Conservation (phyloP, 2,113 vertebrate species). For the Heterochromis multidens region DNA sequence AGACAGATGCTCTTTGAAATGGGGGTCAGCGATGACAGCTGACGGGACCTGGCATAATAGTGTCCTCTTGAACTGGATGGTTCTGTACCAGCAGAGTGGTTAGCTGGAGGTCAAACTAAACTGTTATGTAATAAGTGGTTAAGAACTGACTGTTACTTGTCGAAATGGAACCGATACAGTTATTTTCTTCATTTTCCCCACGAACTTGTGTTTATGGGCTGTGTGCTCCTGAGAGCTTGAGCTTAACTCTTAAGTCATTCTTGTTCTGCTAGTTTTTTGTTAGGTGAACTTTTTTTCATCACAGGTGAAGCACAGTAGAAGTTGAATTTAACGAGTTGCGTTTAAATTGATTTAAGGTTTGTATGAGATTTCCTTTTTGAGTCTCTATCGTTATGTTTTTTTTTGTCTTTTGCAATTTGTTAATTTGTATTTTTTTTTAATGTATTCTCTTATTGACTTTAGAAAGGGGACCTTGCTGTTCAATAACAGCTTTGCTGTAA, state of each 20-base stretch:
- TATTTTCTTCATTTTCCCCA: background rate
- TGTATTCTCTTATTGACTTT: slow-evolving; percentile 12
- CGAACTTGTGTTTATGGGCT: background rate
- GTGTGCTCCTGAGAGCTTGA: background rate
- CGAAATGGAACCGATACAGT: background rate
- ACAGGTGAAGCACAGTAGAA: background rate
- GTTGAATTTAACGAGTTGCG: background rate
- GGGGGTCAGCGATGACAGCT: background rate
- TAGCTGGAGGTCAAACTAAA: background rate
- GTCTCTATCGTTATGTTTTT: background rate
- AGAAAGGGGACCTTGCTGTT: slow-evolving; percentile 86
- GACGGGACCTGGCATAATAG: background rate
- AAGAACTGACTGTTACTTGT: background rate
- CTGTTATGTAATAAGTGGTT: background rate
- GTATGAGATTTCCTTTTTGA: background rate
- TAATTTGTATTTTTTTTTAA: background rate
- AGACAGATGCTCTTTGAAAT: background rate
- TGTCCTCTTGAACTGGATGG: background rate
- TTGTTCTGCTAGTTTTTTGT: background rate
- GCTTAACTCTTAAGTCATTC: background rate
- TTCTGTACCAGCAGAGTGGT: background rate
- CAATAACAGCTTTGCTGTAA: slow-evolving; percentile 85
- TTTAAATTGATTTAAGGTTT: background rate
- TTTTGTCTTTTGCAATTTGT: background rate
- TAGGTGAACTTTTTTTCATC: background rate